These are phyloP conservation scores for Fregetta grallaria DNA, from an alignment of 2,113 vertebrate genomes.

Conservation along the genomic window DNA sequence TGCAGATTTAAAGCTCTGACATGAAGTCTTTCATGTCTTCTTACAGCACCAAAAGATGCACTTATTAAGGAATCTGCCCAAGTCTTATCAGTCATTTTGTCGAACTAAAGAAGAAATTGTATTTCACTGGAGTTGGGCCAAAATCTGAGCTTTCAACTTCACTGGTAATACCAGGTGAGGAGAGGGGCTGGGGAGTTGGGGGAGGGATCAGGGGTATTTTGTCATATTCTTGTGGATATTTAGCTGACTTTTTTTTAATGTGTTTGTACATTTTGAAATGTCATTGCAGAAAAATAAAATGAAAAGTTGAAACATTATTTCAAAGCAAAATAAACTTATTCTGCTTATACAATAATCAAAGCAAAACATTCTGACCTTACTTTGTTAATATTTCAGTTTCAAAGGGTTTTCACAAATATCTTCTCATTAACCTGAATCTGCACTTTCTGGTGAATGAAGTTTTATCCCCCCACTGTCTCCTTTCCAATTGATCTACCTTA, in stretches of 20 bases:
- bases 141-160: not conserved
- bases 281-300: not conserved
- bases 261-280: not conserved
- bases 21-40: not conserved
- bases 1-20: not conserved
- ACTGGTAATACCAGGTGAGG: not conserved
- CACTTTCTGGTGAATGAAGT: not conserved
- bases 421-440: not conserved
- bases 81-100: not conserved
- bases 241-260: not conserved
- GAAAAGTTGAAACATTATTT: not conserved
- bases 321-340: not conserved
- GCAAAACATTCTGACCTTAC: not conserved
- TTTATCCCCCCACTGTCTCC: not conserved
- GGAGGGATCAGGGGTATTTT: not conserved
- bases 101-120: not conserved
- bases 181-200: accelerated
- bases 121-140: not conserved
- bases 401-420: not conserved
- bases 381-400: not conserved
- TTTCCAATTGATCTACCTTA: not conserved
- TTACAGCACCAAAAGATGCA: not conserved
- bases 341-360: not conserved
- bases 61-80: not conserved
- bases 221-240: not conserved